Base-by-base conservation (phyloP, 2,797 vertebrate species). In the Allobates femoralis region DNA sequence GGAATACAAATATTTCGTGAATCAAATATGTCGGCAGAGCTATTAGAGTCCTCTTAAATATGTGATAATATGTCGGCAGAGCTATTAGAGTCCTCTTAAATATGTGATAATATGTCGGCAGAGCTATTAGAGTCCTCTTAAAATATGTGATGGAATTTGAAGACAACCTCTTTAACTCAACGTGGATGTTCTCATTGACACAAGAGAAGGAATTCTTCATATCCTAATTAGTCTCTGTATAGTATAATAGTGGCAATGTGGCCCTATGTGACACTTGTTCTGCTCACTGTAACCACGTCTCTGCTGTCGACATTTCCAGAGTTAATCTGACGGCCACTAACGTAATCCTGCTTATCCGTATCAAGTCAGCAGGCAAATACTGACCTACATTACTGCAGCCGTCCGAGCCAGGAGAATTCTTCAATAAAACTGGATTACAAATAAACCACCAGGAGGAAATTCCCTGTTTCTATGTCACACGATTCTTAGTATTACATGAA, bases 341-440 rank as follows among this genome's bases (percentile, higher is more conserved):
- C n/a, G 62, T 87, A 87, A 87, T 87, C 85, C 62, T 26, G 53
- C 56, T 87, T 79, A 87, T 87, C 80, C 85, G 37, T 51, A 78
- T 82, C 80, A 71, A 60, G 73, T 83, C 85, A 83, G 78, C 81
- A 77, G 80, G 62, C 74, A 71, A 71, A 64, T n/a, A 46, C 23
- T 87, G 85, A 87, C 85, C 85, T 87, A 87, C 85, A 83, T 87
- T 87, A 26, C 80, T 46, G 53, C 79, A 16, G 50, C 58, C 32
- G 73, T 26, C 23, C 67, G 14, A 3, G 3, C 16, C 16, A 18
- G 46, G 51, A 56, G 76, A 53, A 71, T 30, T 79, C 71, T 71
- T 41, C 14, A 71, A n/a, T 62, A 50, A 74, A 80, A 46, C 23
- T 60, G 64, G 46, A 82, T 82, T 75, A 81, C 58, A 66, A 56